Conservation (phyloP, 2,113 vertebrate genomes). For the Sceloporus tristichus region DNA sequence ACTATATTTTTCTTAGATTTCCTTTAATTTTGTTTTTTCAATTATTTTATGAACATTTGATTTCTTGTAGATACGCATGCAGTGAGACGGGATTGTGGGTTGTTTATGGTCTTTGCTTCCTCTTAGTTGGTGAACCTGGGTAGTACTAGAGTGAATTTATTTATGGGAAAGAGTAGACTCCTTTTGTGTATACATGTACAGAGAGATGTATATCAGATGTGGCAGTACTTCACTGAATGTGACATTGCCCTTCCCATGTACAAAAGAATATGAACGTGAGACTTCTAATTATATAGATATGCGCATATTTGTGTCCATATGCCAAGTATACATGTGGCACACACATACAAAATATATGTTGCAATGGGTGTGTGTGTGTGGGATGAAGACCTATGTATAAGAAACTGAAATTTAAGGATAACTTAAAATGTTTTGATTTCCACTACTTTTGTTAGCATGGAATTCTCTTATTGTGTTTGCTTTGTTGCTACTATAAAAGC, state of each 20-base stretch:
- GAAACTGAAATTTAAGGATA: conserved; percentile 63
- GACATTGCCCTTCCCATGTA: conserved; percentile 77
- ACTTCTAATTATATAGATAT: conserved; percentile 73
- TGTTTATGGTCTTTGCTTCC: conserved; percentile 78
- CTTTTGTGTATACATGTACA: conserved; percentile 80
- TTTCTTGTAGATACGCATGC: conserved; percentile 75
- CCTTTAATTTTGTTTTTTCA: conserved; percentile 43
- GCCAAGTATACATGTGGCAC: conserved; percentile 48
- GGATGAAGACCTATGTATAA: conserved; percentile 75
- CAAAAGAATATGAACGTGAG: conserved; percentile 73
- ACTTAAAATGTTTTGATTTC: conserved; percentile 40
- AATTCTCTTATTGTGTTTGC: conserved; percentile 60
- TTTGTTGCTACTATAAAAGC: conserved; percentile 44
- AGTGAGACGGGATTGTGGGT: conserved; percentile 65
- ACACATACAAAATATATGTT: conserved; percentile 40
- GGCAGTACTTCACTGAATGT: conserved; percentile 81
- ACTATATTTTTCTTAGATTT: conserved; percentile 51
- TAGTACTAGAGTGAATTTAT: conserved; percentile 71
- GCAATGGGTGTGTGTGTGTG: conserved; percentile 72
- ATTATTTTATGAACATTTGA: conserved; percentile 55
- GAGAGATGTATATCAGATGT: conserved; percentile 77
- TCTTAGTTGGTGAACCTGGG: conserved; percentile 68
- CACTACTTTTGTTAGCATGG: conserved; percentile 26
- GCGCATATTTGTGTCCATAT: conserved; percentile 51
- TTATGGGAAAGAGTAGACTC: conserved; percentile 69